Base-by-base conservation (phyloP, 2,113 vertebrate species). In the Indicator indicator region DNA sequence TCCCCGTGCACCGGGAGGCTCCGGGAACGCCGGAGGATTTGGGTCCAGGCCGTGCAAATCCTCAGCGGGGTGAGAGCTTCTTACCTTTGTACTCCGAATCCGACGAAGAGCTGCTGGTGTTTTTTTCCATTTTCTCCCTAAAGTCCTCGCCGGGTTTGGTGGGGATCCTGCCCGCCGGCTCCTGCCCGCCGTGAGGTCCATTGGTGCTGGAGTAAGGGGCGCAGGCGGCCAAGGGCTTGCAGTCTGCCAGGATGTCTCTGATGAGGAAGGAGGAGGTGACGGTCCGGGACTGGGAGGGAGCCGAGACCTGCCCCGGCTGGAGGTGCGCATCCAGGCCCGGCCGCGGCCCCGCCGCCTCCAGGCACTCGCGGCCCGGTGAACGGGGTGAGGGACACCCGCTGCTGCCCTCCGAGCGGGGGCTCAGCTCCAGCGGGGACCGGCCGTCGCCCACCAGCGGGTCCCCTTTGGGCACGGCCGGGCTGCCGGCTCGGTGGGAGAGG, bases 31-130 rank as follows among this genome's bases (percentile, higher is more conserved):
- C 28, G 10, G 44, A 14, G 67, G 68, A 64, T 59, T 24, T 0
- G 56, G 11, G 16, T 84, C 65, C 62, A 44, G 60, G 54, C 80
- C 56, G 33, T 3, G 44, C 48, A 9, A 28, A 78, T 59, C 69
- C 44, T 52, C 92, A 15, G 5, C 11, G 40, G 42, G 12, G 12
- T 2, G 44, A 92, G 30, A 64, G 12, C 46, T 69, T 67, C 98
- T 98, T 98, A 99, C 99, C 99, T 99, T 99, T 99, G 67, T 99
- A 99, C 94, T 99, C 99, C 10, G 99, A 99, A 94, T 99, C 99
- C 26, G 99, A 99, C 2, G 99, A 99, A 7, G 98, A 98, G 83
- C 98, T 98, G 97, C 99, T 99, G 97, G 98, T 98, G 93, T 96
- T 98, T 96, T 99, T 99, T 87, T 98, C 98, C 95, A 98, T 96